Evolutionary conservation across 2,888 invertebrate genomes (phyloP).

Genomic region (Noctua comes): DNA sequence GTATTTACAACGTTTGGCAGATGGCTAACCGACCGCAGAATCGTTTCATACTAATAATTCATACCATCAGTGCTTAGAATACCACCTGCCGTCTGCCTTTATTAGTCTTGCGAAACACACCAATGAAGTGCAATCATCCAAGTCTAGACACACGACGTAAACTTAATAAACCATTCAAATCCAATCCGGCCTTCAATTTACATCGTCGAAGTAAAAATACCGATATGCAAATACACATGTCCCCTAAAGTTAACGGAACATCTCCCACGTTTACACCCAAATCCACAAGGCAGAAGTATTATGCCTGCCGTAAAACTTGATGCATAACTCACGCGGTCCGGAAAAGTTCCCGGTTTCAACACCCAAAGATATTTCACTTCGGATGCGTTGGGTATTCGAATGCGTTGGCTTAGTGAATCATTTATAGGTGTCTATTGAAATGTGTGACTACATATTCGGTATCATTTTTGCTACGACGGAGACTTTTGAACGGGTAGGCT

Average conservation of each 20-base stretch:
- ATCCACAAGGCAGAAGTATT: constrained; percentile 39
- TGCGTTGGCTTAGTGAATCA: constrained; percentile 40
- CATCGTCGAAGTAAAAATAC: constrained; percentile 29
- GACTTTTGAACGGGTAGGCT: not conserved
- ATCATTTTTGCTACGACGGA: constrained; percentile 15
- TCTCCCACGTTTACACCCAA: constrained; percentile 48
- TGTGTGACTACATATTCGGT: constrained; percentile 33
- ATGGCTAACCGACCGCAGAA: constrained; percentile 21
- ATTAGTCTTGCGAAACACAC: constrained; percentile 26
- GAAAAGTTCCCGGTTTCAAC: constrained; percentile 52
- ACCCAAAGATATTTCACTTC: constrained; percentile 35
- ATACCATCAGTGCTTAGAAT: constrained; percentile 16
- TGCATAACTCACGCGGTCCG: constrained; percentile 54
- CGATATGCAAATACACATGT: constrained; percentile 47
- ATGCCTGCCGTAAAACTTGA: constrained; percentile 49
- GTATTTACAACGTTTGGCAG: constrained; percentile 36
- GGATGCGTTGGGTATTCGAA: constrained; percentile 33
- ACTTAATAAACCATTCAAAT: constrained; percentile 27
- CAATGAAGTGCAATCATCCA: constrained; percentile 19
- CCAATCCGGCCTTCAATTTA: constrained; percentile 8
- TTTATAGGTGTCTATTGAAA: constrained; percentile 35
- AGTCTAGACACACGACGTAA: constrained; percentile 9
- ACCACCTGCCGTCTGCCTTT: constrained; percentile 3
- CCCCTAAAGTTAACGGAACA: constrained; percentile 58
- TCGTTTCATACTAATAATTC: constrained; percentile 7